Conservation (phyloP, 2,113 vertebrate genomes). For the Amphiprion ocellaris region DNA sequence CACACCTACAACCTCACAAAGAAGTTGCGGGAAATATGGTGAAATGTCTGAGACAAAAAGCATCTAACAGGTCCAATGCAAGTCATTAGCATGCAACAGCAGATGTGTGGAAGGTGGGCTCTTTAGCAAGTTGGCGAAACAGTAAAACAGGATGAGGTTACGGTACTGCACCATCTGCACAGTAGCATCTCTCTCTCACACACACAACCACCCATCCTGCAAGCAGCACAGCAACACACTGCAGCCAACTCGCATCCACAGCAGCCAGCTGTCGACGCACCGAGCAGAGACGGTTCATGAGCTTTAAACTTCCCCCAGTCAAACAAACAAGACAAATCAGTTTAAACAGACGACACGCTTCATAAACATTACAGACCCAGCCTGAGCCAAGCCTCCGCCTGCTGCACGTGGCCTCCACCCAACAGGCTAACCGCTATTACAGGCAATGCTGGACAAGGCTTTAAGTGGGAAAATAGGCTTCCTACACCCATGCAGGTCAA, state of each 20-base stretch:
- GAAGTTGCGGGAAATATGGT: too few relatives aligned
- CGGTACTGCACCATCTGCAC: constrained; percentile 22
- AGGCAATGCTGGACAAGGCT: too few relatives aligned
- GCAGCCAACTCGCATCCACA: neutral
- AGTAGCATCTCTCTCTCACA: neutral
- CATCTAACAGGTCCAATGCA: neutral
- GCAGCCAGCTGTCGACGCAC: neutral
- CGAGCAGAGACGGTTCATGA: neutral
- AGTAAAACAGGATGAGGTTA: constrained; percentile 56
- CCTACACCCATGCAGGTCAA: neutral
- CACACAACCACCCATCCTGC: constrained; percentile 22
- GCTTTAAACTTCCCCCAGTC: constrained; percentile 13
- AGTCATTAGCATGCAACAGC: constrained; percentile 30
- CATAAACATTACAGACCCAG: neutral
- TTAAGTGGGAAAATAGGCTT: neutral
- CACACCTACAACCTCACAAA: neutral
- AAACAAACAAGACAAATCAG: constrained; percentile 34
- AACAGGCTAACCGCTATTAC: neutral
- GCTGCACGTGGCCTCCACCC: neutral
- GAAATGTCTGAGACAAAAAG: neutral
- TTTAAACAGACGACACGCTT: neutral
- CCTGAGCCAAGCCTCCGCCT: neutral
- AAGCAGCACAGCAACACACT: constrained; percentile 14
- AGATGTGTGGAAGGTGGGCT: constrained; percentile 18
- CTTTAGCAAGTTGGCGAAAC: constrained; percentile 13